Conservation (phyloP, 2,888 invertebrate genomes). For the Cephus runcator region DNA sequence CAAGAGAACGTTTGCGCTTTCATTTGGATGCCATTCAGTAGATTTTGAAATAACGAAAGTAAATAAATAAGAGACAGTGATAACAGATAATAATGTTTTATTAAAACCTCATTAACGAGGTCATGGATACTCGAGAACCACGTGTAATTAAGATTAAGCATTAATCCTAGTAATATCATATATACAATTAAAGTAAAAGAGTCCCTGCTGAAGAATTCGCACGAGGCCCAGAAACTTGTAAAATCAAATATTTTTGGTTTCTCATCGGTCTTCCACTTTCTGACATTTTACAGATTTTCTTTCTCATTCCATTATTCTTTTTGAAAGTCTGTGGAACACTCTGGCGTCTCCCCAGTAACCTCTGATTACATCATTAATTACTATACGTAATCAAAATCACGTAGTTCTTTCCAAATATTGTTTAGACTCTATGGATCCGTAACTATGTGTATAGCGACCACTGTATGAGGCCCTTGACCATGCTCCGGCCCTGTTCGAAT, state of each 20-base stretch:
- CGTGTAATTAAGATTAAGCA: not conserved
- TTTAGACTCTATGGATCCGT: conserved; percentile 67
- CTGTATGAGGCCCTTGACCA: conserved; percentile 68
- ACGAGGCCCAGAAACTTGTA: not conserved
- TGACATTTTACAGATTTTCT: not conserved
- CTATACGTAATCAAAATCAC: conserved; percentile 36
- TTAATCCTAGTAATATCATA: not conserved
- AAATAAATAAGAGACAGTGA: not conserved
- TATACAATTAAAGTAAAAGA: not conserved
- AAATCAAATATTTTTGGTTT: not conserved
- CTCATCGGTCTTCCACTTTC: not conserved
- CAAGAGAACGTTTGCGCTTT: not conserved
- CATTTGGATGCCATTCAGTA: not conserved
- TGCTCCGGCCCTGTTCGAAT: conserved; percentile 74
- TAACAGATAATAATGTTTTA: not conserved
- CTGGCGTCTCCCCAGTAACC: not conserved
- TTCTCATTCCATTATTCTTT: not conserved
- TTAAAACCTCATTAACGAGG: not conserved
- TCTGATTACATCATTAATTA: not conserved
- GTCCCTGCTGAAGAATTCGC: not conserved
- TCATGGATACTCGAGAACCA: not conserved
- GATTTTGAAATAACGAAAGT: not conserved
- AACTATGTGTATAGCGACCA: conserved; percentile 69
- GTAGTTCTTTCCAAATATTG: conserved; percentile 59
- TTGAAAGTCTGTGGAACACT: not conserved